phyloP scores from a whole-genome alignment of 2,113 vertebrate species.

The Zonotrichia leucophrys region DNA sequence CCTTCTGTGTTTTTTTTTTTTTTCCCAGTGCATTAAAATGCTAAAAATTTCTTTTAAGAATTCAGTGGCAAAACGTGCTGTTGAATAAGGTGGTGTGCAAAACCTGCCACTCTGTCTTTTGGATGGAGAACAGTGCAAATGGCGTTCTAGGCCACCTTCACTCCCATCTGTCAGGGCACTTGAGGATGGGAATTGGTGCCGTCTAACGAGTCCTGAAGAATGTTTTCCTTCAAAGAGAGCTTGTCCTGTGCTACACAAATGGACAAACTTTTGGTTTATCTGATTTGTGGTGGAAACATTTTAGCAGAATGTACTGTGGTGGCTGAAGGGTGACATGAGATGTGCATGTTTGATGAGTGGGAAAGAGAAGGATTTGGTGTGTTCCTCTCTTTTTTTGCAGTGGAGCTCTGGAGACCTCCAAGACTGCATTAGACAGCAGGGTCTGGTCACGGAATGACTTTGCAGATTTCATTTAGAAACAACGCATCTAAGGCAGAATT shows the following conservation, averaged over 20 bases:
- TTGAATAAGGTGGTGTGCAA: background rate
- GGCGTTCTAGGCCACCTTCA: background rate
- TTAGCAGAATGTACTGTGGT: background rate
- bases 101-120: background rate
- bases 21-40: background rate
- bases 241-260: background rate
- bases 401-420: background rate
- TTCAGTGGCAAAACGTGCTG: background rate
- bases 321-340: background rate
- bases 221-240: background rate
- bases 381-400: background rate
- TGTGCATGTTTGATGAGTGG: fast-evolving
- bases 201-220: background rate
- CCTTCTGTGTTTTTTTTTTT: background rate
- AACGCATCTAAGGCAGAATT: fast-evolving
- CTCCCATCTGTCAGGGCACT: background rate
- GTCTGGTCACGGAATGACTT: too few relatives aligned
- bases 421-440: fast-evolving
- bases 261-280: background rate
- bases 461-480: background rate
- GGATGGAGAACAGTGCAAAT: background rate
- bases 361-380: background rate
- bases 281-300: background rate
- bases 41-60: background rate
- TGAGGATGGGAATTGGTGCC: background rate